A percentile compares a stretch with the other conserved stretches of the same genome.
These are phyloP conservation scores for Rhinopomastus cyanomelas DNA, from an alignment of 2,113 vertebrate species.

Conservation along the genomic window DNA sequence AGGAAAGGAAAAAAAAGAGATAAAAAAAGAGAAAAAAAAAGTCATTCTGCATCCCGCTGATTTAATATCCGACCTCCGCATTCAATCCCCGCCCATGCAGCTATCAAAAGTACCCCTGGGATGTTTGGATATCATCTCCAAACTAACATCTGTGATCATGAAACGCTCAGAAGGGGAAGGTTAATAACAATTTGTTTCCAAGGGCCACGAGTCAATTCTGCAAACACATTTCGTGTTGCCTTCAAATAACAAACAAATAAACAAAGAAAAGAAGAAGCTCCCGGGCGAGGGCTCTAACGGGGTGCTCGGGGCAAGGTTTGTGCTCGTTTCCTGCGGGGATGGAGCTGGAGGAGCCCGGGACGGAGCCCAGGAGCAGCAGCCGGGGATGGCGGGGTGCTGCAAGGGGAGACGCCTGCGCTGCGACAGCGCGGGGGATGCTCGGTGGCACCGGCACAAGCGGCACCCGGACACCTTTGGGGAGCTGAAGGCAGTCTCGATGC, in stretches of 20 bases:
- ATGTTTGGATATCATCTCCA: conserved; percentile 67
- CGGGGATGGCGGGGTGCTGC: not conserved
- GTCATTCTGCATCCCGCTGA: conserved; percentile 62
- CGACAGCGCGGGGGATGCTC: not conserved
- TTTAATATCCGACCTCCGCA: conserved; percentile 66
- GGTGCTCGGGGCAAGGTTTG: not conserved
- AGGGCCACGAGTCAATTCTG: conserved; percentile 12
- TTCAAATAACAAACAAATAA: not conserved
- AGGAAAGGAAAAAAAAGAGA: too few relatives aligned
- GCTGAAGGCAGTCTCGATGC: not conserved
- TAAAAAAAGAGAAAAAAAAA: too few relatives aligned
- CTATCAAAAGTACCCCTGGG: conserved; percentile 46
- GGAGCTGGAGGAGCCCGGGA: not conserved
- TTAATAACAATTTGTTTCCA: conserved; percentile 35
- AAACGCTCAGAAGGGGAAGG: conserved; percentile 47
- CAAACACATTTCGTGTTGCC: not conserved
- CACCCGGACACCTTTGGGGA: not conserved
- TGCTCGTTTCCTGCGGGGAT: not conserved
- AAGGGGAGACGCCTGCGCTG: not conserved
- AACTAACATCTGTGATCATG: conserved; percentile 44
- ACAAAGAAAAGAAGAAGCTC: not conserved
- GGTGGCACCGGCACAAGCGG: not conserved
- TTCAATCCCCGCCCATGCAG: conserved; percentile 45
- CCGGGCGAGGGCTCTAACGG: not conserved
- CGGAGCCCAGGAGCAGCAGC: not conserved